These are phyloP conservation scores for Florisuga fusca DNA, from an alignment of 2,797 vertebrate genomes.

Conservation along the genomic window DNA sequence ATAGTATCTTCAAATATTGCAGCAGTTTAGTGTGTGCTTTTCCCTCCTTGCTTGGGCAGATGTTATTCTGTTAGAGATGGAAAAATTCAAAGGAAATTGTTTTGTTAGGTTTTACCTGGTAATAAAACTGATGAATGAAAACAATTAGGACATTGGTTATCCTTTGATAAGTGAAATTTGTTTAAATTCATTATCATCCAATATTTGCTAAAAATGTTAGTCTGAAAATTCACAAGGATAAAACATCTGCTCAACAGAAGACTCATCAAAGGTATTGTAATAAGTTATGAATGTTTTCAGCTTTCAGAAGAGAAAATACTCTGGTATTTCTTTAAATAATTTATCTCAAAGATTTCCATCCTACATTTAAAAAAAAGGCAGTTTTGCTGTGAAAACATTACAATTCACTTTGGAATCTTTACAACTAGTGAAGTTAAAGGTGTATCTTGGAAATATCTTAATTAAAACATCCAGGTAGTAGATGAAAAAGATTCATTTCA, in stretches of 20 bases:
- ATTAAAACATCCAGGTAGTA: background rate
- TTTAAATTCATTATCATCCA: conserved; percentile 32
- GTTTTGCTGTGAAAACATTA: background rate
- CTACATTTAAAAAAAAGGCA: background rate
- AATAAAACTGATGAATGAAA: background rate
- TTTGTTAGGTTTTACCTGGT: background rate
- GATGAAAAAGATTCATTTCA: conserved; percentile 7
- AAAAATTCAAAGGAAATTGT: background rate
- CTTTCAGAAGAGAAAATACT: conserved; percentile 20
- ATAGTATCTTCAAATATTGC: background rate
- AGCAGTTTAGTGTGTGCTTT: background rate
- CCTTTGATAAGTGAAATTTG: background rate
- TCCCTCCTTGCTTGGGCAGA: background rate
- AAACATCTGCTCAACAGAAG: conserved; percentile 21
- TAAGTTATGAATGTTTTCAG: conserved; percentile 1
- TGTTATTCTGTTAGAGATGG: background rate
- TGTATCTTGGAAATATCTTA: fast-evolving
- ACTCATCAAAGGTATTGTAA: conserved; percentile 35
- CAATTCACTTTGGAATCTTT: background rate
- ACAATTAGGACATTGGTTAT: conserved; percentile 17
- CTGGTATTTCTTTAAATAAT: background rate
- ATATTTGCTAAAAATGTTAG: background rate
- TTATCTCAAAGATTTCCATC: background rate
- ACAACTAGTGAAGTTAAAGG: fast-evolving
- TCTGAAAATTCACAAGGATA: background rate